Percentiles rank a stretch among this genome's conserved stretches.
Evolutionary conservation across 2,888 invertebrate species (phyloP).

Genomic region (Euplexia lucipara): DNA sequence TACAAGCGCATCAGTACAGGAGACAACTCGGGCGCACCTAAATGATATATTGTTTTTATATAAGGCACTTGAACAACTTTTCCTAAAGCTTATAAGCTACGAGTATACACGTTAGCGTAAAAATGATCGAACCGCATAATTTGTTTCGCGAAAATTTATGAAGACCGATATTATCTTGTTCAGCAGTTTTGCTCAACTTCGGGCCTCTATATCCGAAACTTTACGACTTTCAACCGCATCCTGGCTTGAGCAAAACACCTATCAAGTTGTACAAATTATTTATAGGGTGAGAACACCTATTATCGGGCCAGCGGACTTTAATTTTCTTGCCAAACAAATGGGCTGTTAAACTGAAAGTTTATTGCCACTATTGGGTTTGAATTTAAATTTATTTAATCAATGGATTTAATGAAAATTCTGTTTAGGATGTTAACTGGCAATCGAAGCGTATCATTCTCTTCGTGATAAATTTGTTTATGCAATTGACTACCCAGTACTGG

Average conservation of each 20-base stretch:
- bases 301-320: constrained; percentile 33
- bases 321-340: constrained; percentile 57
- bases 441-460: constrained; percentile 8
- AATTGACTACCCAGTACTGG: background rate
- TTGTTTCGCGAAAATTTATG: constrained; percentile 16
- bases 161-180: constrained; percentile 21
- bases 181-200: constrained; percentile 36
- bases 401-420: constrained; percentile 40
- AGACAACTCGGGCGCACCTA: too few species aligned
- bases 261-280: constrained; percentile 52
- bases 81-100: background rate
- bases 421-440: constrained; percentile 15
- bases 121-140: constrained; percentile 10
- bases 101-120: background rate
- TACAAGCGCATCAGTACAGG: too few species aligned
- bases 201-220: constrained; percentile 25
- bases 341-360: constrained; percentile 52
- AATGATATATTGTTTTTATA: too few species aligned
- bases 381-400: constrained; percentile 58
- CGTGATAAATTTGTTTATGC: constrained; percentile 15
- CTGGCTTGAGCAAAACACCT: constrained; percentile 26
- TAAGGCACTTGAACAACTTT: too few species aligned
- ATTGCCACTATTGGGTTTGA: constrained; percentile 50
- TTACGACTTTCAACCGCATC: constrained; percentile 44
- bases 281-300: constrained; percentile 48